A percentile compares a stretch with the other conserved stretches of the same genome.
phyloP scores from a whole-genome alignment of 2,888 invertebrate genomes.

The Stenolophus ochropezus region DNA sequence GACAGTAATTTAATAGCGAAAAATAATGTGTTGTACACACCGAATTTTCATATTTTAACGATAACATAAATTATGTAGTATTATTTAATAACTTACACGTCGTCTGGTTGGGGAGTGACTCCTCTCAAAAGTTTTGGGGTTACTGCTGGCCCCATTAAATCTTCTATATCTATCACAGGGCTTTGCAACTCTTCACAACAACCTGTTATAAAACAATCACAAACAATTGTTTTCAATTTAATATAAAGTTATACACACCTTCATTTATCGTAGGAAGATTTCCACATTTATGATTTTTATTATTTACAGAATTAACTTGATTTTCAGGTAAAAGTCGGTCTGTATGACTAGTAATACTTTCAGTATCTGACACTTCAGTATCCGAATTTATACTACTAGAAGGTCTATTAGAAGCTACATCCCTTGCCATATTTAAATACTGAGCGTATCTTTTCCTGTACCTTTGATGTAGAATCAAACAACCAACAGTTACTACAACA shows the following conservation, averaged over 20 bases:
- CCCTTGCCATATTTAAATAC: constrained; percentile 78
- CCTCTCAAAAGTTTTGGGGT: constrained; percentile 55
- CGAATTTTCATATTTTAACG: too few species aligned
- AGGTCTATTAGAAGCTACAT: constrained; percentile 69
- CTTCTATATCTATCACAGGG: constrained; percentile 80
- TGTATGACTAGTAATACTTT: constrained; percentile 48
- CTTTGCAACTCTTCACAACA: constrained; percentile 65
- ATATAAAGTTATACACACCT: constrained; percentile 66
- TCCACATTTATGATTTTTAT: constrained; percentile 64
- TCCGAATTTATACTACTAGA: constrained; percentile 51
- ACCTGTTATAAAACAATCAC: constrained; percentile 8
- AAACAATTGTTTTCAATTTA: constrained; percentile 60
- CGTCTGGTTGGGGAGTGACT: constrained; percentile 63
- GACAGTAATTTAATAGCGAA: too few species aligned
- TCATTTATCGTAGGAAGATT: constrained; percentile 71
- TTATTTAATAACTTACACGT: constrained; percentile 61
- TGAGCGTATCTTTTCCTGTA: constrained; percentile 83
- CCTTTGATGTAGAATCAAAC: constrained; percentile 88
- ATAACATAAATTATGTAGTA: too few species aligned
- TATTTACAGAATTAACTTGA: constrained; percentile 59
- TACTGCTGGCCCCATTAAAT: constrained; percentile 70
- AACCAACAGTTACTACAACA: constrained; percentile 83
- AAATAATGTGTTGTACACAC: too few species aligned
- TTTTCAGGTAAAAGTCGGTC: constrained; percentile 38
- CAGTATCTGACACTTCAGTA: constrained; percentile 51